Evolutionary conservation across 2,113 vertebrate species (phyloP), one percentile per base, ranked within the genome.

Genomic region (Malurus cyaneus): DNA sequence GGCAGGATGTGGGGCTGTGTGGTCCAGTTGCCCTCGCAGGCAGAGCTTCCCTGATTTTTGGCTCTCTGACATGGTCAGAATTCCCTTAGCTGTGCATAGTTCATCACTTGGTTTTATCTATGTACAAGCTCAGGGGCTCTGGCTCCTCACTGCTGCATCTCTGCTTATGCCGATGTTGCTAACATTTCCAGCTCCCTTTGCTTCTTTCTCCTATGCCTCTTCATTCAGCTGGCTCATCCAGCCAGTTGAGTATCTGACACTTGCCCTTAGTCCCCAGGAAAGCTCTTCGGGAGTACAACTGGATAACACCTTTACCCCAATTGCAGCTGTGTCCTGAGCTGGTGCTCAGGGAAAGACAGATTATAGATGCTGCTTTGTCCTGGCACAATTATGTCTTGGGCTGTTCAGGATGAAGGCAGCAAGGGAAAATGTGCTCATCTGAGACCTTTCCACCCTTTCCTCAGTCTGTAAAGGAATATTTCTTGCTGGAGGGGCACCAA

Each of bases 221-320:
- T 46, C 23, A 84, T 62, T 32, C 4, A 3, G 8, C 70, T 78
- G 50, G 18, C 44, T 81, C 46, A 8, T 60, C 31, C n/a, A 79
- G 67, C 18, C 1, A 1, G 11, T 17, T 0, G 5, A 74, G 46
- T 73, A 25, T 49, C 53, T 79, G 41, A 47, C 0, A 5, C n/a
- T 57, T 69, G 31, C 26, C 29, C 44, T 71, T 32, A 28, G 69
- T 50, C 18, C 26, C 4, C 44, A 36, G 26, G 76, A 76, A 56
- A 47, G 52, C 32, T 74, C 29, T 74, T 41, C 24, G 65, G 12
- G 66, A 44, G 2, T 59, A 20, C 52, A 64, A 18, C 24, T 53
- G 60, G 65, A 16, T 74, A 23, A 59, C 59, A 42, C 41, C 64
- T 93, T 92, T 59, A 50, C 26, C 29, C 34, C 1, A 6, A 29